Base-by-base conservation (phyloP, 2,888 invertebrate genomes). In the Ommatoiulus sabulosus region DNA sequence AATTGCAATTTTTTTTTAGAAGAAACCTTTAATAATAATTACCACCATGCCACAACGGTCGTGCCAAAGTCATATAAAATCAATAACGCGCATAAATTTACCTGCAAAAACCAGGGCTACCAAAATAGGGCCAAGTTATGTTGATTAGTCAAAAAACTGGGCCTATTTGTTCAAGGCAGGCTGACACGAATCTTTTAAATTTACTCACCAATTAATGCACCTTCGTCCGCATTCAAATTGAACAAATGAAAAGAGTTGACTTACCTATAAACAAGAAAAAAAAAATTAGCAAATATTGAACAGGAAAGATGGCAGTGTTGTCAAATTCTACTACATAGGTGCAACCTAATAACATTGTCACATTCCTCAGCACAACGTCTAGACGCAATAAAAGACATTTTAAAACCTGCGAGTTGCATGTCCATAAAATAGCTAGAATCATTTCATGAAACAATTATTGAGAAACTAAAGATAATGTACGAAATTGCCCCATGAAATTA, bases 191-290 rank as follows among this genome's bases (percentile, higher is more conserved):
- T 63, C 5, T 63, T 63, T 5, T 20, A 63, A 63, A 63, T 63
- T 4, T 63, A 63, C 63, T 63, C 63, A 63, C 63, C 63, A 63
- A 63, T 63, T 63, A 63, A 63, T 20, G 63, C 63, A 63, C 63
- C 63, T 20, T 63, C 52, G 52, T 52, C 52, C 10, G 52, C 52
- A 52, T 63, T 20, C n/a, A 63, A 63, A 63, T 20, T 20, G 20
- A 63, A 20, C 63, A n/a, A 20, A 63, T 6, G 63, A 63, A 63
- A 63, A 63, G n/a, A 63, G 20, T 3, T 20, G 20, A 20, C 63
- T 63, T 63, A 63, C 63, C 63, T 63, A 63, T 63, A 63, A 20
- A 63, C n/a, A 6, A 63, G 20, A 63, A 63, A 63, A 20, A 63
- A 20, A 63, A n/a, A 63, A 2, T 63, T 20, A 5, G 63, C 20